Conservation (phyloP, 2,113 vertebrate genomes). For the Zonotrichia leucophrys region DNA sequence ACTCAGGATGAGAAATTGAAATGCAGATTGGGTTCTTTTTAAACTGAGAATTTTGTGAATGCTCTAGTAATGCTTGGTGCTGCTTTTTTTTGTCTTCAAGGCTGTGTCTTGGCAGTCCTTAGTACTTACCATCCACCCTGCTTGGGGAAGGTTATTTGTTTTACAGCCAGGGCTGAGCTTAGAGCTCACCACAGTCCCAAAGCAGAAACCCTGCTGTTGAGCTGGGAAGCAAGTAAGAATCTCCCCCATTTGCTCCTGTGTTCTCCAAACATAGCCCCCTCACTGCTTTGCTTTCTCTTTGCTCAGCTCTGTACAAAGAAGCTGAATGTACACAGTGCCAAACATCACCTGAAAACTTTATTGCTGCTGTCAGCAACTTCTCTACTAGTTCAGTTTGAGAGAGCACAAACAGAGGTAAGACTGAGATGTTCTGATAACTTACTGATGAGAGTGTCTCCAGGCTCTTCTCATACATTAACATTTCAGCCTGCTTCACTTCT, state of each 20-base stretch:
- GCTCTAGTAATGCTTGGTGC: neutral
- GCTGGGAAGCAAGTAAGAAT: neutral
- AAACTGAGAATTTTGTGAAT: neutral
- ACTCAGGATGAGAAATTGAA: neutral
- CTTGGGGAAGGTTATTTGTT: neutral
- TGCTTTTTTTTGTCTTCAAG: neutral
- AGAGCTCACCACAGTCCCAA: neutral
- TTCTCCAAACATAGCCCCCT: neutral
- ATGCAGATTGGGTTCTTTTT: neutral
- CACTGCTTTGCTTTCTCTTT: neutral
- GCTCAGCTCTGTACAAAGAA: neutral
- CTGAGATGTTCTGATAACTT: slow-evolving; percentile 24
- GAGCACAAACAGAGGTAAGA: neutral
- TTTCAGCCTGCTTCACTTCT: slow-evolving; percentile 21
- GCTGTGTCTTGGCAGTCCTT: neutral
- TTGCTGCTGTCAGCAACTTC: slow-evolving; percentile 19
- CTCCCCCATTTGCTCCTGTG: neutral
- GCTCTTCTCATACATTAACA: slow-evolving; percentile 41
- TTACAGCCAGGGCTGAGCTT: neutral
- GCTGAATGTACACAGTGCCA: neutral
- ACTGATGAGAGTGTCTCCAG: neutral
- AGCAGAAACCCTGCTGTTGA: neutral
- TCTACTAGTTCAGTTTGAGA: slow-evolving; percentile 2
- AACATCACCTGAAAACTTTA: slow-evolving; percentile 4
- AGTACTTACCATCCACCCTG: neutral